phyloP scores from a whole-genome alignment of 2,888 invertebrate genomes.

The Caenorhabditis japonica region DNA sequence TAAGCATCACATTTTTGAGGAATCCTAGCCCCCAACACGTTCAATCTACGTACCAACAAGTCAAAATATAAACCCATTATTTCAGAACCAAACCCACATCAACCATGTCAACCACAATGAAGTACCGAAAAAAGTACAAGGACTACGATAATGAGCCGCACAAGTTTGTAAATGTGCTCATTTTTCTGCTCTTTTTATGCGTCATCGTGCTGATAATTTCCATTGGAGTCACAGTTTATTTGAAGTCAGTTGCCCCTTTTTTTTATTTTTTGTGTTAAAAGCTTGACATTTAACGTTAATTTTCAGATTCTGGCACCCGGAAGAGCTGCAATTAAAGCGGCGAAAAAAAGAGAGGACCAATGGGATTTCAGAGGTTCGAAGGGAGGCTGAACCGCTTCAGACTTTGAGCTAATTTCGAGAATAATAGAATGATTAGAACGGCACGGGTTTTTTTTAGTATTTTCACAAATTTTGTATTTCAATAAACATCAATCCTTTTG shows the following conservation, averaged over 20 bases:
- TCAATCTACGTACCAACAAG: no score
- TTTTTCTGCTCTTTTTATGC: constrained; percentile 57
- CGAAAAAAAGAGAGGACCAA: constrained; percentile 33
- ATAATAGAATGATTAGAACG: background rate
- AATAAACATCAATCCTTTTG: no score
- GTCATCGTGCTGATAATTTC: constrained; percentile 57
- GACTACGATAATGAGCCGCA: constrained; percentile 48
- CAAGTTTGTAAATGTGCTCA: constrained; percentile 58
- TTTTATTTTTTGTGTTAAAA: background rate
- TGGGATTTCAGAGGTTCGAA: constrained; percentile 7
- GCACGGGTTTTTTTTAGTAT: constrained; percentile 1
- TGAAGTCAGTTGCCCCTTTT: constrained; percentile 34
- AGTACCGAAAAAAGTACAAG: constrained; percentile 34
- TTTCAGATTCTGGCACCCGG: constrained; percentile 50
- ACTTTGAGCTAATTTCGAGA: constrained; percentile 4
- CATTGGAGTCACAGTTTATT: constrained; percentile 58
- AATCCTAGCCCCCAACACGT: no score
- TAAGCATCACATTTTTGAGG: background rate
- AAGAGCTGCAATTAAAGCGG: constrained; percentile 38
- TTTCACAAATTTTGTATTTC: constrained; percentile 12
- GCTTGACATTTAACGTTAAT: background rate
- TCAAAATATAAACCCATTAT: background rate
- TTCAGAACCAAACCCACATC: constrained; percentile 9
- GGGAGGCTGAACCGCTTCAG: constrained; percentile 48
- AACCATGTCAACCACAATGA: constrained; percentile 8